Evolutionary conservation across 2,888 invertebrate genomes (phyloP).

Genomic region (Dicycla oo): DNA sequence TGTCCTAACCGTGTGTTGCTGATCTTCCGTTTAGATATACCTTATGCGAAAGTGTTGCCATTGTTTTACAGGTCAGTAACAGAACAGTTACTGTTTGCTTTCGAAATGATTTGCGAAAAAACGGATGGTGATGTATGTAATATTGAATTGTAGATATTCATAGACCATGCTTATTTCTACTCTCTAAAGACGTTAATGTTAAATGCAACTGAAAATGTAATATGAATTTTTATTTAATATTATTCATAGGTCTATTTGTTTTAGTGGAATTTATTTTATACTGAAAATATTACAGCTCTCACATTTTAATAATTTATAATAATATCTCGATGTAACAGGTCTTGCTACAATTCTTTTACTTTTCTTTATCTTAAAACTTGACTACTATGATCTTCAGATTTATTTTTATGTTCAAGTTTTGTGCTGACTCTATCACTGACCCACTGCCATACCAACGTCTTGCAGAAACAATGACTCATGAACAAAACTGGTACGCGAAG

Average conservation of each 20-base stretch:
- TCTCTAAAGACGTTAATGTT: not conserved
- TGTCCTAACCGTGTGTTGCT: constrained; percentile 50
- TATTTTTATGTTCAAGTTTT: constrained; percentile 3
- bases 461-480: constrained; percentile 49
- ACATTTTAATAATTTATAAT: too few relatives aligned
- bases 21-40: constrained; percentile 43
- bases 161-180: not conserved
- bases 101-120: not conserved
- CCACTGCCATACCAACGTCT: constrained; percentile 39
- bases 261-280: constrained; percentile 12
- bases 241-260: constrained; percentile 16
- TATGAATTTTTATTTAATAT: not conserved
- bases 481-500: constrained; percentile 42
- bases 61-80: constrained; percentile 27
- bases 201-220: not conserved
- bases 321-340: not conserved
- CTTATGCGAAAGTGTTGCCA: constrained; percentile 29
- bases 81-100: constrained; percentile 5
- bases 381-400: not conserved
- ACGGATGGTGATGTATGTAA: not conserved
- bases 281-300: not conserved
- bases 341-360: not conserved
- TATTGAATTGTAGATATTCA: not conserved
- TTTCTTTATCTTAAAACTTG: not conserved
- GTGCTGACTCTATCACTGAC: constrained; percentile 35